Evolutionary conservation across 2,888 invertebrate genomes (phyloP).

Genomic region (Pelosia muscerda): DNA sequence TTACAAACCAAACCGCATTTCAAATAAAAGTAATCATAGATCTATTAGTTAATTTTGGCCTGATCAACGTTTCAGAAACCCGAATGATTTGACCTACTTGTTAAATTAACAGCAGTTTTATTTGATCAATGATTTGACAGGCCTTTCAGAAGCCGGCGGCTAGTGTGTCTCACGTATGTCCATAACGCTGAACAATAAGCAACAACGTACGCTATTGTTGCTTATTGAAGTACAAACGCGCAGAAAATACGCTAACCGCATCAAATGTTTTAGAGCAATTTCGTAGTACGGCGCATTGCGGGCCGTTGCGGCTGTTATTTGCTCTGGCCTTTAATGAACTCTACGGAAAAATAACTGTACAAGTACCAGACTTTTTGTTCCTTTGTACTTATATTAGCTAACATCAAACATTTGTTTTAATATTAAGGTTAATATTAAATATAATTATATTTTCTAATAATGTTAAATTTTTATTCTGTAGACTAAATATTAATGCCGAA

Average conservation of each 20-base stretch:
- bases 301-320: neutral
- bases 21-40: too few species aligned
- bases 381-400: neutral
- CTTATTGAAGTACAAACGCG: neutral
- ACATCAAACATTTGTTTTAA: neutral
- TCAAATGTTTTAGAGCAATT: neutral
- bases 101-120: too few species aligned
- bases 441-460: neutral
- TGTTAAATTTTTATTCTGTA: neutral
- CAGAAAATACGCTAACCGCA: neutral
- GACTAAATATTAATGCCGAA: too few species aligned
- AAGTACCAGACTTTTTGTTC: neutral
- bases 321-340: neutral
- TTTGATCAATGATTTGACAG: too few species aligned
- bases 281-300: neutral
- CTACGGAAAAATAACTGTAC: neutral
- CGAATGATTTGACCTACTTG: too few species aligned
- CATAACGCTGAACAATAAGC: too few species aligned
- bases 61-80: too few species aligned
- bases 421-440: neutral
- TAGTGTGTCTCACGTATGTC: too few species aligned
- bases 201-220: neutral
- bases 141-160: too few species aligned
- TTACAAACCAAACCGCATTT: too few species aligned
- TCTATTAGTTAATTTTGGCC: too few species aligned